These are phyloP conservation scores for Emys orbicularis DNA, from an alignment of 2,797 vertebrate genomes.

Conservation along the genomic window DNA sequence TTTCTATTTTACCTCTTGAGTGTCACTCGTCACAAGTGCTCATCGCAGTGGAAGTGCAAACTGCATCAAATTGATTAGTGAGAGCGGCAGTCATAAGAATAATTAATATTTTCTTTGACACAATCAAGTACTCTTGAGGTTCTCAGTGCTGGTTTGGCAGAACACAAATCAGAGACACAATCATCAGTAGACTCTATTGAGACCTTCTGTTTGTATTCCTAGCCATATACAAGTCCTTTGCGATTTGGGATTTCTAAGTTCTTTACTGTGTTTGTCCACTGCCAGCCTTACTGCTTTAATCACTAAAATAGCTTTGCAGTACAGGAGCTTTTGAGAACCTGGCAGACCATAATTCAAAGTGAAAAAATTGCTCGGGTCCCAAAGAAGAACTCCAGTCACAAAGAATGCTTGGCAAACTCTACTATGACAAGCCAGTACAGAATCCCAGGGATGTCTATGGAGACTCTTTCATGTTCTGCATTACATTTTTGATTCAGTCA, in stretches of 20 bases:
- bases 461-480: too few species aligned
- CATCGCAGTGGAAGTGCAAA: background rate
- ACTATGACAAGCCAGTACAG: too few species aligned
- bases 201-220: background rate
- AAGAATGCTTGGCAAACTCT: too few species aligned
- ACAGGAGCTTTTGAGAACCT: too few species aligned
- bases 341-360: too few species aligned
- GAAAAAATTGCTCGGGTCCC: too few species aligned
- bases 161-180: slow-evolving; percentile 55
- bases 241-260: background rate
- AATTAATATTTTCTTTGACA: background rate
- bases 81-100: slow-evolving; percentile 16
- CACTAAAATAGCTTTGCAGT: too few species aligned
- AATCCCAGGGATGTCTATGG: too few species aligned
- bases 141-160: slow-evolving; percentile 54
- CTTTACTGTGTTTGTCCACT: too few species aligned
- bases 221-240: slow-evolving; percentile 24
- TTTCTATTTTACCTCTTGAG: slow-evolving; percentile 55
- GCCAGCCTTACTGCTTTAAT: too few species aligned
- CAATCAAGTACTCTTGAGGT: slow-evolving; percentile 58
- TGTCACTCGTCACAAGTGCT: slow-evolving; percentile 42
- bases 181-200: slow-evolving; percentile 40
- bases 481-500: too few species aligned
- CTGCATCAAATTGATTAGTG: slow-evolving; percentile 21
- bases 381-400: too few species aligned